Base-by-base conservation (phyloP, 2,113 vertebrate species). In the Solea solea region DNA sequence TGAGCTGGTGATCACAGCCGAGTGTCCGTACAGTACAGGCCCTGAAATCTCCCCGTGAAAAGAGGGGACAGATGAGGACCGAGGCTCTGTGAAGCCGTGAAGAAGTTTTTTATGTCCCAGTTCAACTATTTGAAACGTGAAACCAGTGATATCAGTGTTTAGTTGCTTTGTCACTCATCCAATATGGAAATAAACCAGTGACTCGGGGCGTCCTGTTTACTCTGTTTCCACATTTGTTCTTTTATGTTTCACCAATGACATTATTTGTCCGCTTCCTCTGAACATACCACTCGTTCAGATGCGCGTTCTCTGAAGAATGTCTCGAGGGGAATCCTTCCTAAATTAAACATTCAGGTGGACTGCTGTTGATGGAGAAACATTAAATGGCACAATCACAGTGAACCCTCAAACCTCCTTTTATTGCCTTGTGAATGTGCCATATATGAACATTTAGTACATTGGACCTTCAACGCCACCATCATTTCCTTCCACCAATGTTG, bases 1-100 rank as follows among this genome's bases (percentile, higher is more conserved):
- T 0, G 63, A 85, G 13, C 61, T 65, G 72, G 58, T 42, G 78
- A 83, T 80, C 72, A 82, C 61, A 65, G 61, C 9, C 0, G 16
- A 51, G 15, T 52, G 80, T 87, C 56, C 39, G 27, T 80, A 59
- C 78, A 74, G 83, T 67, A 39, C 45, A 54, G 50, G 16, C 45
- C 13, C 34, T 15, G 21, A 51, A 13, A 39, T 53, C 45, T 13
- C 13, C 48, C 49, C 54, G 4, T 16, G 42, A 16, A 66, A 48
- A 27, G 45, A 27, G 54, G 5, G 21, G 45, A 48, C 48, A 21
- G 48, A 63, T 8, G 45, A 66, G 27, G 45, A 50, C 13, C 44
- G n/a, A 56, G 61, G 42, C 11, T 25, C 7, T 21, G 21, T 21
- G 21, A 21, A 21, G 39, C 27, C 2, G 11, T 60, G 13, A n/a